Percentiles rank a stretch among this genome's conserved stretches.
Evolutionary conservation across 2,113 vertebrate genomes (phyloP).

Genomic region (Lathamus discolor): DNA sequence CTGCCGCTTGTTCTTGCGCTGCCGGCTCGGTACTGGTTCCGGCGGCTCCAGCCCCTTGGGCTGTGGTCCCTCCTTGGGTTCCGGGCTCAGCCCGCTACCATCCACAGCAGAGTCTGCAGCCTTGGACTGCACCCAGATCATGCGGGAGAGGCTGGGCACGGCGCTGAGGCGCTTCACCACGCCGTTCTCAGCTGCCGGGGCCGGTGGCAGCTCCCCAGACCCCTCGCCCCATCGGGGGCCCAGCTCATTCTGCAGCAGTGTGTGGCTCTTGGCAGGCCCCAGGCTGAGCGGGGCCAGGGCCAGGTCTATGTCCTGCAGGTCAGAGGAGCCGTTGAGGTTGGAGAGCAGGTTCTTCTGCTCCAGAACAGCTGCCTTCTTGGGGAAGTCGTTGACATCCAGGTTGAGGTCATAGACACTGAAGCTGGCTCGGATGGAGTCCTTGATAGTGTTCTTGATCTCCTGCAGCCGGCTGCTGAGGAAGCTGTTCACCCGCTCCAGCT

Average conservation of each 20-base stretch:
- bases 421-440: slow-evolving; percentile 94
- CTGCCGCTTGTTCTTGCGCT: slow-evolving; percentile 89
- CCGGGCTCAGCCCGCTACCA: slow-evolving; percentile 25
- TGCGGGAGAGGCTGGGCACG: slow-evolving; percentile 89
- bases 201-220: slow-evolving; percentile 59
- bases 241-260: slow-evolving; percentile 72
- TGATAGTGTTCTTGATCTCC: slow-evolving; percentile 97
- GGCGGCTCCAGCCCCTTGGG: slow-evolving; percentile 66
- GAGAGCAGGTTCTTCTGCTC: slow-evolving; percentile 89
- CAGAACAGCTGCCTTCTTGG: slow-evolving; percentile 89
- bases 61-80: slow-evolving; percentile 46
- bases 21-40: slow-evolving; percentile 69
- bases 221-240: slow-evolving; percentile 68
- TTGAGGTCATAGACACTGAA: slow-evolving; percentile 96
- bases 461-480: slow-evolving; percentile 95
- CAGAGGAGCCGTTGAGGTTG: slow-evolving; percentile 89
- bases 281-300: slow-evolving; percentile 92
- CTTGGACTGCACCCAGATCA: slow-evolving; percentile 91
- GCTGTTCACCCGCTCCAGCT: slow-evolving; percentile 94
- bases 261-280: slow-evolving; percentile 84
- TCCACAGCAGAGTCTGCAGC: slow-evolving; percentile 68
- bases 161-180: slow-evolving; percentile 87
- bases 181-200: slow-evolving; percentile 66
- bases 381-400: slow-evolving; percentile 92
- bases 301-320: slow-evolving; percentile 92